Percentiles rank a stretch among this genome's conserved stretches.
Conservation (phyloP, 2,888 invertebrate genomes). For the Caenorhabditis drosophilae region DNA sequence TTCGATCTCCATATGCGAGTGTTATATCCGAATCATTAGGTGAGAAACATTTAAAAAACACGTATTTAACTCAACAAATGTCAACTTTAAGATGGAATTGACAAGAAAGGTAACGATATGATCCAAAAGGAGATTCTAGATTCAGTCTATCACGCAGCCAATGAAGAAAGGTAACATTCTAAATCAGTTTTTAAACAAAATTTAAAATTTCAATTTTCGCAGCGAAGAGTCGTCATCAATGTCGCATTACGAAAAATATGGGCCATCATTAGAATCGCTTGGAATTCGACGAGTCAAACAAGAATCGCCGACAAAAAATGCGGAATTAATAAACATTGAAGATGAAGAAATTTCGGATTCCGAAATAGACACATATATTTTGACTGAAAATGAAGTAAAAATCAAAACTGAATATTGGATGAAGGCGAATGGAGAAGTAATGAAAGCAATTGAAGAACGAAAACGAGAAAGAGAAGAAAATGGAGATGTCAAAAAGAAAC, state of each 20-base stretch:
- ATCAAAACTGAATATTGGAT: conserved; percentile 87
- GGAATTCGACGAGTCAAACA: conserved; percentile 42
- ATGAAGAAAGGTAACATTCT: conserved; percentile 25
- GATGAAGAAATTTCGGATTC: conserved; percentile 82
- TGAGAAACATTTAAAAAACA: neutral
- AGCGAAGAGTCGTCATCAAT: conserved; percentile 9
- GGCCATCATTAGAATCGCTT: conserved; percentile 61
- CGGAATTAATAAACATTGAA: conserved; percentile 37
- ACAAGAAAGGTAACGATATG: conserved; percentile 24
- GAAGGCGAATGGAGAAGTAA: conserved; percentile 83
- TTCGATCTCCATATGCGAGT: conserved; percentile 53
- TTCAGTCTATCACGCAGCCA: conserved; percentile 20
- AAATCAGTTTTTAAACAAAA: neutral
- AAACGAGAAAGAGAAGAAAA: conserved; percentile 48
- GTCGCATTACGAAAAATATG: conserved; percentile 17
- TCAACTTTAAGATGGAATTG: conserved; percentile 10
- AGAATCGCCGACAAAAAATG: conserved; percentile 5
- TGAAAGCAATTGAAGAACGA: conserved; percentile 83
- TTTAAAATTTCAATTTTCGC: conserved; percentile 8
- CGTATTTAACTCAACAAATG: conserved; percentile 10
- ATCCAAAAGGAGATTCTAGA: conserved; percentile 30
- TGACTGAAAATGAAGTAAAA: conserved; percentile 75
- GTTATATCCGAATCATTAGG: conserved; percentile 43
- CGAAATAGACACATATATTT: conserved; percentile 78
- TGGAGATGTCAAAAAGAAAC: conserved; percentile 77